phyloP scores from a whole-genome alignment of 2,797 vertebrate genomes.

The Alfaro cultratus region DNA sequence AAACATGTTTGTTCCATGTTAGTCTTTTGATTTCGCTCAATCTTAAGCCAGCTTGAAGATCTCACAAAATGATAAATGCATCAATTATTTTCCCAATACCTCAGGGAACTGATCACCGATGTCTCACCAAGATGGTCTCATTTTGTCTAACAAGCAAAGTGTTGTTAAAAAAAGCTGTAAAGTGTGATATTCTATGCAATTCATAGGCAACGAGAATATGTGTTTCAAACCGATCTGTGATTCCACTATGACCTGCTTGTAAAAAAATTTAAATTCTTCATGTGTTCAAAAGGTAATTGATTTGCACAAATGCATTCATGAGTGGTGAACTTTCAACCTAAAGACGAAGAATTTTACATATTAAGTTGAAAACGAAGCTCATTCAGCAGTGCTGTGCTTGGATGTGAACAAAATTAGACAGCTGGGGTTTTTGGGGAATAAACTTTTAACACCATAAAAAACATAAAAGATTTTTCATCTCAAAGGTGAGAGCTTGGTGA shows the following conservation, averaged over 20 bases:
- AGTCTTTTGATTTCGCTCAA: not conserved
- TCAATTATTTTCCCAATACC: not conserved
- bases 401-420: not conserved
- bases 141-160: not conserved
- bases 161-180: not conserved
- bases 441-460: not conserved
- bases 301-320: not conserved
- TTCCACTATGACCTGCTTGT: not conserved
- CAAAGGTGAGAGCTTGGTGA: not conserved
- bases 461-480: not conserved
- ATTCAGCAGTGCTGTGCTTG: not conserved
- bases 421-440: not conserved
- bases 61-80: not conserved
- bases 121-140: not conserved
- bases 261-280: not conserved
- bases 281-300: not conserved
- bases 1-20: not conserved
- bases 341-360: not conserved
- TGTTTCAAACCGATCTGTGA: not conserved
- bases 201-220: not conserved
- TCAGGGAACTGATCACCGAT: not conserved
- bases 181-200: not conserved
- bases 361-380: not conserved
- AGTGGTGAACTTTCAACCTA: not conserved
- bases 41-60: not conserved